Conservation (phyloP, 2,797 vertebrate genomes). For the Apodemus agrarius region DNA sequence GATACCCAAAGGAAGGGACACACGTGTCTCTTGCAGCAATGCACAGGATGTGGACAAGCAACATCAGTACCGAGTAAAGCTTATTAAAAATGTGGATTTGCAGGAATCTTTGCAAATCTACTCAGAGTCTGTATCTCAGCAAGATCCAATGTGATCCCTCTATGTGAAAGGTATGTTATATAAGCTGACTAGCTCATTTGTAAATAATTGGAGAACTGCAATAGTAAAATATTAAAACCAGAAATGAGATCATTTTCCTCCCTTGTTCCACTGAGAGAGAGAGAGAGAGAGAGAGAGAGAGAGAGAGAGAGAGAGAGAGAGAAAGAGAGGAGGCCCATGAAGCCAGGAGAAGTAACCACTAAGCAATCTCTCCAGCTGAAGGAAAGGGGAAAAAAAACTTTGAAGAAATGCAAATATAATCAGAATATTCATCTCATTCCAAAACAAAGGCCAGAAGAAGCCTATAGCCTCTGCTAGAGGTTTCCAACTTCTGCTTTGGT, state of each 20-base stretch:
- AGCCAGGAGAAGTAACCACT: background rate
- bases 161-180: background rate
- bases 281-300: background rate
- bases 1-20: background rate
- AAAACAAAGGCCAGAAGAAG: conserved; percentile 14
- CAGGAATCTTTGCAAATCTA: background rate
- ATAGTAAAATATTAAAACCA: conserved; percentile 7
- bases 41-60: background rate
- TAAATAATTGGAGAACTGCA: background rate
- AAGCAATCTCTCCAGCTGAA: background rate
- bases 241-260: background rate
- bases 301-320: background rate
- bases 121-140: conserved; percentile 13
- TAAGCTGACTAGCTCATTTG: background rate
- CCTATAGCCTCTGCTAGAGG: background rate
- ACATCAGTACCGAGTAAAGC: background rate
- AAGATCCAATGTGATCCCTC: background rate
- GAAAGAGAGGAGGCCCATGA: background rate
- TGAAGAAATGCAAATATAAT: background rate
- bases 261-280: background rate
- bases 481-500: background rate
- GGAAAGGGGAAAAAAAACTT: background rate
- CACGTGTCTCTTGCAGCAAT: background rate
- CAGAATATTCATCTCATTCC: background rate
- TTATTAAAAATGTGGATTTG: background rate